These are phyloP conservation scores for Cotesia vestalis DNA, from an alignment of 1,140 invertebrate genomes.

Conservation along the genomic window DNA sequence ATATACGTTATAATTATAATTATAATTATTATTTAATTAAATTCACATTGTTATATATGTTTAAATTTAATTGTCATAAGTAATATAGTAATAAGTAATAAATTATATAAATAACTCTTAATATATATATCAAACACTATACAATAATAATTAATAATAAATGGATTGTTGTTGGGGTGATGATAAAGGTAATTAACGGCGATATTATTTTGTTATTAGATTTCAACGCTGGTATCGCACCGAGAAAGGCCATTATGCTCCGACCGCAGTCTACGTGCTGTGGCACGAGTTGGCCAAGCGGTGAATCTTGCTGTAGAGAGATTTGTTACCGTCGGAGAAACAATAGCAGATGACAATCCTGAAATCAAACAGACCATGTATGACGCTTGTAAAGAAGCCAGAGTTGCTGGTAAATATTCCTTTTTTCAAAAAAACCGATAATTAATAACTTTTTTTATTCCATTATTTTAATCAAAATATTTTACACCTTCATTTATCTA, in stretches of 20 bases:
- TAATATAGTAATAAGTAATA: no score
- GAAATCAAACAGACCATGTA: slow-evolving; percentile 98
- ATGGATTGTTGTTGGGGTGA: not conserved
- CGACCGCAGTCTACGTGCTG: slow-evolving; percentile 73
- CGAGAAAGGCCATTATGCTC: slow-evolving; percentile 65
- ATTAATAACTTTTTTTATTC: no score
- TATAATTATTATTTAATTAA: not conserved
- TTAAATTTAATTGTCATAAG: no score
- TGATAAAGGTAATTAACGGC: not conserved
- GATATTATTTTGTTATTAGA: slow-evolving; percentile 71
- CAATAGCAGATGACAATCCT: slow-evolving; percentile 96
- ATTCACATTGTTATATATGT: no score
- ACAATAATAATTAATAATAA: no score
- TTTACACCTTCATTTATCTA: no score
- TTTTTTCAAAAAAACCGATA: not conserved
- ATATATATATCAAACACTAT: no score
- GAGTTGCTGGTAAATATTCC: slow-evolving; percentile 81
- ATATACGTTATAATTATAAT: not conserved
- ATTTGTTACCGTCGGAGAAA: slow-evolving; percentile 97
- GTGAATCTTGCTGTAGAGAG: slow-evolving; percentile 96
- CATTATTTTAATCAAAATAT: no score
- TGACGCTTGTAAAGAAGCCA: slow-evolving; percentile 95
- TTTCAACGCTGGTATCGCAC: slow-evolving; percentile 85
- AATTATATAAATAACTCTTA: no score
- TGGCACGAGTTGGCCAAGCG: slow-evolving; percentile 92